Percentiles rank a stretch among this genome's conserved stretches.
Evolutionary conservation across 2,888 invertebrate species (phyloP).

Genomic region (Metellina segmentata): DNA sequence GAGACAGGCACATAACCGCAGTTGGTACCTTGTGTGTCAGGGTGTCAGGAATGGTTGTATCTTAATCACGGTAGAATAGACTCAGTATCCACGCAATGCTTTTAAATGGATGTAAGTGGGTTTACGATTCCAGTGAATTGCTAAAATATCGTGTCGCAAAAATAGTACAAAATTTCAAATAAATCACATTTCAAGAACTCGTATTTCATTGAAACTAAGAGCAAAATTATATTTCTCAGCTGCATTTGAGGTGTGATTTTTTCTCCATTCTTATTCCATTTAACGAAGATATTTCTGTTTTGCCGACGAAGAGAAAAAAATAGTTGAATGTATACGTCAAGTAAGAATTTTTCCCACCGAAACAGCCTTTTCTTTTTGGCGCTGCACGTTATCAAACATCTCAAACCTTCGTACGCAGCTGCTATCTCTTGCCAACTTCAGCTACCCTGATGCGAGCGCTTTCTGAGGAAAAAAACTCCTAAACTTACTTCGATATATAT

Average conservation of each 20-base stretch:
- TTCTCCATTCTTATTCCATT: background rate
- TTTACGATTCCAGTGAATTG: no score
- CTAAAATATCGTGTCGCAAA: no score
- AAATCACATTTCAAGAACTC: background rate
- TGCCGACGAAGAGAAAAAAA: constrained; percentile 7
- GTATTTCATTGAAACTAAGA: background rate
- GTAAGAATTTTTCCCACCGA: constrained; percentile 18
- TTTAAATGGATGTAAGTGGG: no score
- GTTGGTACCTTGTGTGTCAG: no score
- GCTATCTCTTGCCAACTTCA: constrained; percentile 37
- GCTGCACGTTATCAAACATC: constrained; percentile 35
- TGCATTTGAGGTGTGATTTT: background rate
- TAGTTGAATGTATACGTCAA: constrained; percentile 21
- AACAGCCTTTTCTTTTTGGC: constrained; percentile 25
- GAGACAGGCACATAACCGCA: no score
- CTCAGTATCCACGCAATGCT: no score
- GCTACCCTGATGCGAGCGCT: background rate
- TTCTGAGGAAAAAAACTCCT: background rate
- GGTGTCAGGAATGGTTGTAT: no score
- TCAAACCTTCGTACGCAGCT: constrained; percentile 38
- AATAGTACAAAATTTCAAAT: background rate
- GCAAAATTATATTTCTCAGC: background rate
- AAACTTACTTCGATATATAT: background rate
- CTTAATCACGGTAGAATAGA: no score
- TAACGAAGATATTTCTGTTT: constrained; percentile 1